phyloP scores from a whole-genome alignment of 2,113 vertebrate species.

The Saiga tatarica region DNA sequence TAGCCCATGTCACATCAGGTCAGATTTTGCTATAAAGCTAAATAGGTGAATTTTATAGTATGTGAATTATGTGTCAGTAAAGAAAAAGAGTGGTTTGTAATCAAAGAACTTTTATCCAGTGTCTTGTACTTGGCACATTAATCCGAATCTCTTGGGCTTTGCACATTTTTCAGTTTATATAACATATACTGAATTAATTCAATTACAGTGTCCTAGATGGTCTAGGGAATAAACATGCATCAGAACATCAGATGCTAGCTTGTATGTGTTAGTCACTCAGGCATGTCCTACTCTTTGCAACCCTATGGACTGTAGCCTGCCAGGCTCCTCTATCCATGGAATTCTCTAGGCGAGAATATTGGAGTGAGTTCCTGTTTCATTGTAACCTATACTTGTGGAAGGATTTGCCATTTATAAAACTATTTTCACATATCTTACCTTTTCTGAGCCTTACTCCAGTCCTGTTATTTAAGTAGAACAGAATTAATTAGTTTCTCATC shows the following conservation, averaged over 20 bases:
- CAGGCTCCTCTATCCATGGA: not conserved
- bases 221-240: not conserved
- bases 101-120: not conserved
- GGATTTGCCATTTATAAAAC: not conserved
- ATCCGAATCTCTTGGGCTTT: not conserved
- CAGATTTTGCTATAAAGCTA: conserved; percentile 16
- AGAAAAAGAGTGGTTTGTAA: not conserved
- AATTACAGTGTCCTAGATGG: not conserved
- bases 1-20: not conserved
- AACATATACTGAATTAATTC: not conserved
- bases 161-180: not conserved
- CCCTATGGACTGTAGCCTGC: not conserved
- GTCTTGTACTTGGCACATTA: not conserved
- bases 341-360: not conserved
- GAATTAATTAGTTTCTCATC: not conserved
- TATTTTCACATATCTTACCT: not conserved
- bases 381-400: not conserved
- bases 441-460: not conserved
- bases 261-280: not conserved
- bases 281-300: not conserved
- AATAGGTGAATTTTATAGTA: not conserved
- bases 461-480: not conserved
- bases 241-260: not conserved
- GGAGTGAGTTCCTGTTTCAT: not conserved
- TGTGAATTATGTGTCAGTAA: not conserved